Conservation (phyloP, 2,797 vertebrate genomes). For the Poeciliopsis turneri region DNA sequence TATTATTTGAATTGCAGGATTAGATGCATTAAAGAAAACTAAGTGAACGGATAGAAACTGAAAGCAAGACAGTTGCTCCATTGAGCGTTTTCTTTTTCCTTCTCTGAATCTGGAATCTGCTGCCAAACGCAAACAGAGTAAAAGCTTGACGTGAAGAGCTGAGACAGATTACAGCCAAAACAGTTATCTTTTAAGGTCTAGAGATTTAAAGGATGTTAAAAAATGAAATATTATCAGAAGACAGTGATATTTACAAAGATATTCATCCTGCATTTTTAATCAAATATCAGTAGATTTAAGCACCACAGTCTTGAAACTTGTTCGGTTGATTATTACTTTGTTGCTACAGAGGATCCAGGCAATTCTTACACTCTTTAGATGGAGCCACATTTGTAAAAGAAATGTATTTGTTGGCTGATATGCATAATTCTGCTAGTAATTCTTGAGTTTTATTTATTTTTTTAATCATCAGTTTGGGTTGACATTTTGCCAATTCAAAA, state of each 20-base stretch:
- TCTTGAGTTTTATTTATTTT: background rate
- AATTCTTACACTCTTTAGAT: too few species aligned
- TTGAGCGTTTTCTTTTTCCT: background rate
- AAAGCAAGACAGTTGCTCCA: background rate
- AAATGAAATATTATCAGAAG: background rate
- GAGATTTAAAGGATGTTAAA: background rate
- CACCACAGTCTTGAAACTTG: background rate
- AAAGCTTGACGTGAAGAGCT: background rate
- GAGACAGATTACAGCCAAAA: background rate
- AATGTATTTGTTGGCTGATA: background rate
- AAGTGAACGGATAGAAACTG: background rate
- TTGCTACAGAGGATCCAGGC: background rate
- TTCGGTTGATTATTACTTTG: background rate
- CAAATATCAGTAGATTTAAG: background rate
- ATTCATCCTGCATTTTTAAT: background rate
- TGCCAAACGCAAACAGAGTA: background rate
- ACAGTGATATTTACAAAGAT: background rate
- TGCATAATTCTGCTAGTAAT: background rate
- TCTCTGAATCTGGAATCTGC: background rate
- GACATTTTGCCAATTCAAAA: background rate
- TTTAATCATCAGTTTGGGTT: background rate
- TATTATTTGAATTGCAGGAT: background rate
- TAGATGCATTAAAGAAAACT: background rate
- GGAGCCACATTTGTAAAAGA: background rate
- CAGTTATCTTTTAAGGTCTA: background rate